Base-by-base conservation (phyloP, 2,888 invertebrate genomes). In the Aelia acuminata region DNA sequence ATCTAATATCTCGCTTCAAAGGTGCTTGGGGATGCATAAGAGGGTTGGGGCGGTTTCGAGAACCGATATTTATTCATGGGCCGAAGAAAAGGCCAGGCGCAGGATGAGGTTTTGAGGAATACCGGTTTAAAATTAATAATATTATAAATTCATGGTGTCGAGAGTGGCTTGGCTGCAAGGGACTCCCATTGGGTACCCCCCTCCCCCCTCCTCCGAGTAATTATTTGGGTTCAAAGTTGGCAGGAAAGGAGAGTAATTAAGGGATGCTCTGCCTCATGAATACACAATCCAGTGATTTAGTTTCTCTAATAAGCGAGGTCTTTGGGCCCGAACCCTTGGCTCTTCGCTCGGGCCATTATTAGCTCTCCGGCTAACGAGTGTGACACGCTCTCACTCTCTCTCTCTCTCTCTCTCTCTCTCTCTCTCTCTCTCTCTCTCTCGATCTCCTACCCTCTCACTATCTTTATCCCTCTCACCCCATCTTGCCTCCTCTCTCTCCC, bases 41-140 rank as follows among this genome's bases (percentile, higher is more conserved):
- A 49, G 87, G 80, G 80, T 75, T 43, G 49, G 70, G 87, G 70
- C 39, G 87, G 63, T 87, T 87, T 75, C 48, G 10, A 87, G 87
- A 75, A 47, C 75, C 70, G 86, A 89, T 89, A 89, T 89, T 89
- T 89, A 89, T 89, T 89, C 89, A 89, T 89, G 89, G 89, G 53
- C 43, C 86, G 85, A 86, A 85, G 80, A 88, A 85, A 50, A 35
- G 53, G 47, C 88, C 48, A 84, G 49, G 48, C 84, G 80, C 31
- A 84, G 85, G 85, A 57, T 53, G 85, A 85, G 53, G 85, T 85
- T 87, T 88, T 87, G 87, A 87, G 75, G 89, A 89, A 89, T 87
- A 88, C 88, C 85, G 88, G 87, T 89, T 89, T 89, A 88, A 88
- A 89, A 89, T 89, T 89, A 89, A 89, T 89, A 89, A 88, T 88